A percentile compares a stretch with the other conserved stretches of the same genome.
phyloP scores from a whole-genome alignment of 2,888 invertebrate genomes.

The Drosophila yooni region DNA sequence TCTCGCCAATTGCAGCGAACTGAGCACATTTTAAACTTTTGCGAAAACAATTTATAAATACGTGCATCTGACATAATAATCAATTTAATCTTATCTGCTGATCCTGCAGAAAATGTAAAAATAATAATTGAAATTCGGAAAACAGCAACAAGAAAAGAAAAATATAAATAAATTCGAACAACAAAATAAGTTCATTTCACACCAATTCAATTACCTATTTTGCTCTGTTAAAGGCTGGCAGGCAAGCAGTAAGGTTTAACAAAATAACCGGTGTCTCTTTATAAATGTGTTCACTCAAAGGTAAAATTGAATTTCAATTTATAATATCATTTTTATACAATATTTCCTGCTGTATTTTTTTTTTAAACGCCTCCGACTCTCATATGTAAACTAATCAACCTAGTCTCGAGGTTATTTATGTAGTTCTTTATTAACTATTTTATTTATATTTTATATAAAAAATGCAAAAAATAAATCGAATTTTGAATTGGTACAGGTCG shows the following conservation, averaged over 20 bases:
- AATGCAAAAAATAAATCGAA: background rate
- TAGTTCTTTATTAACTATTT: background rate
- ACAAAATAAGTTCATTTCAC: background rate
- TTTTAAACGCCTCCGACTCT: rapidly evolving
- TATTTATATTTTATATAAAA: background rate
- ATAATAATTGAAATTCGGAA: background rate
- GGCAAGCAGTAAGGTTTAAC: background rate
- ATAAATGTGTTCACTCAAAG: background rate
- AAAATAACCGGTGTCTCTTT: background rate
- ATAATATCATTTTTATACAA: background rate
- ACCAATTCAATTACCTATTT: background rate
- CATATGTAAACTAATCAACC: background rate
- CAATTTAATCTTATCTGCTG: background rate
- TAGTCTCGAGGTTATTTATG: no score
- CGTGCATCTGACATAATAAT: background rate
- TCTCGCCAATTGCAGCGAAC: background rate
- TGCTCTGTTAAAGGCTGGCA: background rate
- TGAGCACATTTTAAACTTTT: background rate
- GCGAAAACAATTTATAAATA: constrained; percentile 1
- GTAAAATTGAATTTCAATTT: background rate
- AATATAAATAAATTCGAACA: background rate
- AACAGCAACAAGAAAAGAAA: background rate
- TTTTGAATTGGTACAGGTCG: background rate
- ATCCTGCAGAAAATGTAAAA: background rate
- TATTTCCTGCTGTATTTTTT: background rate